Conservation (phyloP, 2,888 invertebrate genomes). For the Laothoe populi region DNA sequence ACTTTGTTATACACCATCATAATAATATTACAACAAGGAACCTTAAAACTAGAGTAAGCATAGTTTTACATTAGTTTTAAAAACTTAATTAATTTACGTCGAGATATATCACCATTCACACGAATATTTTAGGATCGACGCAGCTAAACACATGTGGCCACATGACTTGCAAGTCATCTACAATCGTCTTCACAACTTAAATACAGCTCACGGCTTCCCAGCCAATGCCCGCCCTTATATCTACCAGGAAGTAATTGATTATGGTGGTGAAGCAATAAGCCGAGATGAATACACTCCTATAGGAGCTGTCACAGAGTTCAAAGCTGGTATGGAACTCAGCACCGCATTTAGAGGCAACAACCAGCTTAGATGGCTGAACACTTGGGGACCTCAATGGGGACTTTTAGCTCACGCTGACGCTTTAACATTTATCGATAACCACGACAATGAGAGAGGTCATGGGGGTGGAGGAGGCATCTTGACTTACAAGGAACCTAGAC, state of each 20-base stretch:
- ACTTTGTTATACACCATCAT: too few species aligned
- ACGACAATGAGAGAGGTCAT: constrained; percentile 91
- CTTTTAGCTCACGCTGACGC: constrained; percentile 82
- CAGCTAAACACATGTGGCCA: constrained; percentile 92
- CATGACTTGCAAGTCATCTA: constrained; percentile 88
- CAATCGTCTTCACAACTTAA: constrained; percentile 85
- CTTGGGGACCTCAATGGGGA: constrained; percentile 88
- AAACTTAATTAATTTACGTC: too few species aligned
- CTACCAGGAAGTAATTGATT: constrained; percentile 91
- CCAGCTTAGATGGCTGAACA: constrained; percentile 84
- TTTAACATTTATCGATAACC: constrained; percentile 92
- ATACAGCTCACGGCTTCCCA: constrained; percentile 86
- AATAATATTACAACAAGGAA: too few species aligned
- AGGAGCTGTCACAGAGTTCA: constrained; percentile 88
- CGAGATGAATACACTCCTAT: constrained; percentile 82
- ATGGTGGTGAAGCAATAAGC: constrained; percentile 80
- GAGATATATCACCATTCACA: neutral
- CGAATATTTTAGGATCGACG: constrained; percentile 85
- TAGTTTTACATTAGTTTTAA: too few species aligned
- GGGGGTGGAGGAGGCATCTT: constrained; percentile 83
- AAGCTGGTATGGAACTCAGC: constrained; percentile 76
- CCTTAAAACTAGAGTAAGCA: too few species aligned
- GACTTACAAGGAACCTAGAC: constrained; percentile 86
- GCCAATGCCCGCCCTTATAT: constrained; percentile 87
- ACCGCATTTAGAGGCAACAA: constrained; percentile 75